These are phyloP conservation scores for Cephalotes varians DNA, from an alignment of 2,888 invertebrate genomes.

Conservation along the genomic window DNA sequence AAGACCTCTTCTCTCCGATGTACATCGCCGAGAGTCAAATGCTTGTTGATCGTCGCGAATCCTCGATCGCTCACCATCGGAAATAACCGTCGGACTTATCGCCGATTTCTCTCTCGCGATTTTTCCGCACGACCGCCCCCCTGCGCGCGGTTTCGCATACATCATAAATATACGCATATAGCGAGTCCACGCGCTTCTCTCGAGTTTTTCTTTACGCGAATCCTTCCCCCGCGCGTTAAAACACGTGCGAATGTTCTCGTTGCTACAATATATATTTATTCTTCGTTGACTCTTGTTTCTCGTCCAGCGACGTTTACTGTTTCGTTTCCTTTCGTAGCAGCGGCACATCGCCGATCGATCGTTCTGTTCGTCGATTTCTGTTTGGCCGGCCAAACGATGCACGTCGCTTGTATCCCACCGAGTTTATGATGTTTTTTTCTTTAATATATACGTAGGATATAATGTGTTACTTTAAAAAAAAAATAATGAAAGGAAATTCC, in stretches of 20 bases:
- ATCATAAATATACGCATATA: background rate
- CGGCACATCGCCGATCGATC: slow-evolving; percentile 35
- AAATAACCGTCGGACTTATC: slow-evolving; percentile 21
- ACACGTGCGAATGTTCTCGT: slow-evolving; percentile 45
- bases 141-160: background rate
- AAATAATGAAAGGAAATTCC: slow-evolving; percentile 1
- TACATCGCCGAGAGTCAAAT: slow-evolving; percentile 26
- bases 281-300: slow-evolving; percentile 49
- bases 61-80: slow-evolving; percentile 18
- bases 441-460: slow-evolving; percentile 2
- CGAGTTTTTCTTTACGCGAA: background rate
- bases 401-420: slow-evolving; percentile 32
- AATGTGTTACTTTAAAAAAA: background rate
- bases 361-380: slow-evolving; percentile 9
- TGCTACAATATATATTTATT: slow-evolving; percentile 53
- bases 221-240: background rate
- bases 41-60: slow-evolving; percentile 38
- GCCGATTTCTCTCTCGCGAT: slow-evolving; percentile 33
- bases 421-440: slow-evolving; percentile 14
- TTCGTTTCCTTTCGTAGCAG: slow-evolving; percentile 13
- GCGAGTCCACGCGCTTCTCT: slow-evolving; percentile 40
- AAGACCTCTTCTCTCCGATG: slow-evolving; percentile 22
- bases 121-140: slow-evolving; percentile 17
- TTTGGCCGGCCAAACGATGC: background rate
- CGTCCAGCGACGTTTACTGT: slow-evolving; percentile 35